Evolutionary conservation across 2,113 vertebrate genomes (phyloP).

Genomic region (Chrysochloris asiatica): DNA sequence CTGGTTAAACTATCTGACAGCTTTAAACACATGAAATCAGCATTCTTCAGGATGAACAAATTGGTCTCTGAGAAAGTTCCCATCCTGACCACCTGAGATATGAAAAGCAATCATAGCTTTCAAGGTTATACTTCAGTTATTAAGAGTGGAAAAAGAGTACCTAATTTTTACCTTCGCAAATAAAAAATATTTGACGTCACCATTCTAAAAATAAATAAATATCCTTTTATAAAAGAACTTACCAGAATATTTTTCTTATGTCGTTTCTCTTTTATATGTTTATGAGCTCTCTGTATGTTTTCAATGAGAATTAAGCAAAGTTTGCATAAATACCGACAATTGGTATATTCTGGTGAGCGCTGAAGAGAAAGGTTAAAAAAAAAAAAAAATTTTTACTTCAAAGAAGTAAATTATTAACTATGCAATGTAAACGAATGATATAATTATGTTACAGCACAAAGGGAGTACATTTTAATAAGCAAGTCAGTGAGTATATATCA

Average conservation of each 20-base stretch:
- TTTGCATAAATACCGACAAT: conserved; percentile 98
- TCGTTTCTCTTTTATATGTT: conserved; percentile 99
- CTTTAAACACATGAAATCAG: conserved; percentile 28
- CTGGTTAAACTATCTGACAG: not conserved
- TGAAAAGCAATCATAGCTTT: conserved; percentile 18
- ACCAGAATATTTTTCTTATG: conserved; percentile 99
- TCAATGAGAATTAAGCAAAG: conserved; percentile 98
- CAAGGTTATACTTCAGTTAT: conserved; percentile 19
- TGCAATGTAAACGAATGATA: conserved; percentile 19
- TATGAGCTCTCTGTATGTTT: conserved; percentile 98
- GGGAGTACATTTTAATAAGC: conserved; percentile 27
- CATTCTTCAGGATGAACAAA: conserved; percentile 31
- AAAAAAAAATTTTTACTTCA: not conserved
- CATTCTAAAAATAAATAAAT: conserved; percentile 28
- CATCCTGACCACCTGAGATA: conserved; percentile 17
- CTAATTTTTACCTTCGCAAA: conserved; percentile 33
- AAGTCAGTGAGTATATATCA: not conserved
- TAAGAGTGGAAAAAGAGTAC: not conserved
- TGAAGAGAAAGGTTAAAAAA: conserved; percentile 80
- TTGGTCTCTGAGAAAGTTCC: not conserved
- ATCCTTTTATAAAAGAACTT: conserved; percentile 77
- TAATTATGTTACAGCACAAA: conserved; percentile 20
- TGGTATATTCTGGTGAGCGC: conserved; percentile 96
- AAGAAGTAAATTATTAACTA: conserved; percentile 20
- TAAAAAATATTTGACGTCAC: conserved; percentile 42